phyloP scores from a whole-genome alignment of 2,888 invertebrate genomes.

The Pollenia amentaria region DNA sequence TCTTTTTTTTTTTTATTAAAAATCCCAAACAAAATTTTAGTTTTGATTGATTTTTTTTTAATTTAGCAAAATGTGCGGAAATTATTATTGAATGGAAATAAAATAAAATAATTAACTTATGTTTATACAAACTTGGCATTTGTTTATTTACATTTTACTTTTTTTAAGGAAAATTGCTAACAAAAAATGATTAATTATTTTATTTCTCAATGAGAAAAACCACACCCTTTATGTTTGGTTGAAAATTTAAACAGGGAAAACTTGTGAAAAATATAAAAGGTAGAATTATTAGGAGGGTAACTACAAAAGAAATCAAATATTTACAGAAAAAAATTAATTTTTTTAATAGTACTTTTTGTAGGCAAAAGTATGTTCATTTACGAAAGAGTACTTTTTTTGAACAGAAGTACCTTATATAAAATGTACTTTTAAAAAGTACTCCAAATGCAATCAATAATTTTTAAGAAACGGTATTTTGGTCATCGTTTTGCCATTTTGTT shows the following conservation, averaged over 20 bases:
- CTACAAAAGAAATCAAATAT: too few species aligned
- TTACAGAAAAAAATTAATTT: too few species aligned
- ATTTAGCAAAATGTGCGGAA: background rate
- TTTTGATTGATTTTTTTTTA: background rate
- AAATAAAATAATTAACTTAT: conserved; percentile 16
- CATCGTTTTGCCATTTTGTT: too few species aligned
- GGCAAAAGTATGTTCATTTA: too few species aligned
- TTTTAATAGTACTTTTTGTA: too few species aligned
- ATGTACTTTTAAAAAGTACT: too few species aligned
- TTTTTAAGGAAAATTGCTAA: conserved; percentile 22
- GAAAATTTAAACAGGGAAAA: background rate
- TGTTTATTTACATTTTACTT: conserved; percentile 16
- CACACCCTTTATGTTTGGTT: conserved; percentile 27
- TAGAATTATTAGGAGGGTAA: too few species aligned
- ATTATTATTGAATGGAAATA: conserved; percentile 31
- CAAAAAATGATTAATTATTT: conserved; percentile 36
- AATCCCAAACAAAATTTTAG: background rate
- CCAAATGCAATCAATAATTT: too few species aligned
- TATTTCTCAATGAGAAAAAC: conserved; percentile 27
- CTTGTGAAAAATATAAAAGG: background rate
- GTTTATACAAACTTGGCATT: conserved; percentile 12
- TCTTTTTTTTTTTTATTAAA: background rate
- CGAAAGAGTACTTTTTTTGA: too few species aligned
- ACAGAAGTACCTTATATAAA: too few species aligned
- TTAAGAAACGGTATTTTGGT: too few species aligned